phyloP scores from a whole-genome alignment of 1,140 invertebrate species.

The Eriocheir sinensis region DNA sequence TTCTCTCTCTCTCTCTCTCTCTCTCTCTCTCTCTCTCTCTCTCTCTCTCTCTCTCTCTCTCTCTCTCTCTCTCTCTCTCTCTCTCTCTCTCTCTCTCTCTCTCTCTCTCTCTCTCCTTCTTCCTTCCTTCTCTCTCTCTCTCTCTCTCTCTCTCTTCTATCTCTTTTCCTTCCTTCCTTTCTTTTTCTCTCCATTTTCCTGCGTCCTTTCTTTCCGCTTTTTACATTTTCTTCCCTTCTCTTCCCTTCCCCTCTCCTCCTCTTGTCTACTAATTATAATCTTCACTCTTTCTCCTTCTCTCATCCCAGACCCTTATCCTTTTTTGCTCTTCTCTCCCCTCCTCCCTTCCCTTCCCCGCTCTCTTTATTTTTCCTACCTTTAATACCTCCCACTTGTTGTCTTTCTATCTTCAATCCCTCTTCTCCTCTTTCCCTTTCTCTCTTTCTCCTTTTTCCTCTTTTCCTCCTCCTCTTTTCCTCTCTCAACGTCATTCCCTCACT shows the following conservation, averaged over 20 bases:
- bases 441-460: not conserved
- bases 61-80: not conserved
- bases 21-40: slow-evolving; percentile 31
- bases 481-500: not conserved
- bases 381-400: not conserved
- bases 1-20: not conserved
- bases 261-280: not conserved
- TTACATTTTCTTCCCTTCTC: not conserved
- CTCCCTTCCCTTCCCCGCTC: not conserved
- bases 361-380: not conserved
- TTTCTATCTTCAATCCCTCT: not conserved
- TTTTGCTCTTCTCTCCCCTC: too few species aligned
- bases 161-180: not conserved
- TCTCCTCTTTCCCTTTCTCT: not conserved
- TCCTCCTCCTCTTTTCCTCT: not conserved
- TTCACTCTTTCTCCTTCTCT: not conserved
- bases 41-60: not conserved
- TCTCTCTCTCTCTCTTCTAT: not conserved
- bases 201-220: too few species aligned
- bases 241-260: not conserved
- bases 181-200: not conserved
- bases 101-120: not conserved
- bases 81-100: not conserved
- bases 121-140: not conserved
- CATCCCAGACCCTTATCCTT: not conserved